Percentiles rank a stretch among this genome's conserved stretches.
These are phyloP conservation scores for Tetramorium alpestre DNA, from an alignment of 1,140 invertebrate species.

Conservation along the genomic window DNA sequence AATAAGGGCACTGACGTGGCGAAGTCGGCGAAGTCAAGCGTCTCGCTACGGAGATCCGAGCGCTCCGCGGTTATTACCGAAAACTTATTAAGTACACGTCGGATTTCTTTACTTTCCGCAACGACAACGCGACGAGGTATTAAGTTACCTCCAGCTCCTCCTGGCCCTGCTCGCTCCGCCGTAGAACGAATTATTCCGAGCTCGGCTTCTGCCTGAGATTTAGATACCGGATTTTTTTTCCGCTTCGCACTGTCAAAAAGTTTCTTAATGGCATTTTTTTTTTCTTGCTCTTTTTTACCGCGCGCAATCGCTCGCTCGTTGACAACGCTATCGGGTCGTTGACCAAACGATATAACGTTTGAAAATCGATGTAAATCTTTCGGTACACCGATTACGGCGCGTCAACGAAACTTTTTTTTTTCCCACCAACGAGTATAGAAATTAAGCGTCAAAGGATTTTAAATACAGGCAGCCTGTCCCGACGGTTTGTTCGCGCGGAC, in stretches of 20 bases:
- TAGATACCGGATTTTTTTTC: slow-evolving; percentile 7
- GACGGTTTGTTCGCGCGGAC: slow-evolving; percentile 5
- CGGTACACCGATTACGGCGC: not conserved
- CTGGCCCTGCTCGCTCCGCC: not conserved
- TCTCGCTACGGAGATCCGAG: slow-evolving; percentile 21
- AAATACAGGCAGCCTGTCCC: not conserved
- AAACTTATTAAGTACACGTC: slow-evolving; percentile 62
- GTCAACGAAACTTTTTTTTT: slow-evolving; percentile 3
- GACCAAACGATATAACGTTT: not conserved
- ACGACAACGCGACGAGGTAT: slow-evolving; percentile 31
- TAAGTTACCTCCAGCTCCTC: slow-evolving; percentile 7
- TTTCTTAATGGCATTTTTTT: not conserved
- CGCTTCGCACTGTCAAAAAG: not conserved
- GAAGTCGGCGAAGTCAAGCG: slow-evolving; percentile 34
- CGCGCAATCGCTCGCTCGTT: not conserved
- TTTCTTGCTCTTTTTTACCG: not conserved
- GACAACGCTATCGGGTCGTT: not conserved
- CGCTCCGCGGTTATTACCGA: slow-evolving; percentile 46
- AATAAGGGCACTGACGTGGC: slow-evolving; percentile 46
- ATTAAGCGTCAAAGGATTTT: slow-evolving; percentile 35
- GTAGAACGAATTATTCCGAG: slow-evolving; percentile 27
- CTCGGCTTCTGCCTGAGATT: not conserved
- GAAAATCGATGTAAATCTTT: slow-evolving; percentile 21
- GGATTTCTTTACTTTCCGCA: slow-evolving; percentile 54
- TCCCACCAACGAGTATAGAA: not conserved